A percentile compares a stretch with the other conserved stretches of the same genome.
These are phyloP conservation scores for Adelosebastes latens DNA, from an alignment of 2,797 vertebrate genomes.

Conservation along the genomic window DNA sequence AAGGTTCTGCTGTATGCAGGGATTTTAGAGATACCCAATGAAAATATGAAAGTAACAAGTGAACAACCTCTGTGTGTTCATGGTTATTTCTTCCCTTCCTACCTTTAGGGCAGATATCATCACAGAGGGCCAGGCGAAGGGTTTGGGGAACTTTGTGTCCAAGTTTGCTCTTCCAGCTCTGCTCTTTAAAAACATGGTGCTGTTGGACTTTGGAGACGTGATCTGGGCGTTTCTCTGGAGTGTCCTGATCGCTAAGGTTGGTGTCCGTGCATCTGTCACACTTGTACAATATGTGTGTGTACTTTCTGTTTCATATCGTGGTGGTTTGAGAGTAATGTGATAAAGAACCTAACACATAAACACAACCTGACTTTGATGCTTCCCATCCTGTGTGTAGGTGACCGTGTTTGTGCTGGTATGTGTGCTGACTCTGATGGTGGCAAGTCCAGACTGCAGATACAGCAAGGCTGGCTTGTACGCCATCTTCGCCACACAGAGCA, in stretches of 20 bases:
- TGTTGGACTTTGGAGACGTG: slow-evolving; percentile 92
- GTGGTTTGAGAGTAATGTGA: background rate
- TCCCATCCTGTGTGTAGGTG: slow-evolving; percentile 51
- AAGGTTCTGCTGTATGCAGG: background rate
- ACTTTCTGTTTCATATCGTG: background rate
- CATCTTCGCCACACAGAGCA: slow-evolving; percentile 98
- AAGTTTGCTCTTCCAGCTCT: slow-evolving; percentile 96
- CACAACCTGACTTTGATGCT: background rate
- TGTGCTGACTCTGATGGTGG: slow-evolving; percentile 90
- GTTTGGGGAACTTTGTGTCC: slow-evolving; percentile 95
- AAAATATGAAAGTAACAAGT: background rate
- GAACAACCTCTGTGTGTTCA: background rate
- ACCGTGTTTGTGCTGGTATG: slow-evolving; percentile 92
- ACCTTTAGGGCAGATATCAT: slow-evolving; percentile 86
- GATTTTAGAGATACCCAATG: background rate
- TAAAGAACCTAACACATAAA: background rate
- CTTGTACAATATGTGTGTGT: background rate
- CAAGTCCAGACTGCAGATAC: slow-evolving; percentile 89
- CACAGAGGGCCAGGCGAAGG: slow-evolving; percentile 90
- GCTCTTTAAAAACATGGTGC: slow-evolving; percentile 97
- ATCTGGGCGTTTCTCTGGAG: slow-evolving; percentile 97
- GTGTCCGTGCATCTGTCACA: background rate
- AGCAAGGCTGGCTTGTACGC: slow-evolving; percentile 96
- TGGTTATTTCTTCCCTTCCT: background rate
- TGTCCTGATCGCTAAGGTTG: slow-evolving; percentile 92